Conservation (phyloP, 2,888 invertebrate species). For the Netelia melanura region DNA sequence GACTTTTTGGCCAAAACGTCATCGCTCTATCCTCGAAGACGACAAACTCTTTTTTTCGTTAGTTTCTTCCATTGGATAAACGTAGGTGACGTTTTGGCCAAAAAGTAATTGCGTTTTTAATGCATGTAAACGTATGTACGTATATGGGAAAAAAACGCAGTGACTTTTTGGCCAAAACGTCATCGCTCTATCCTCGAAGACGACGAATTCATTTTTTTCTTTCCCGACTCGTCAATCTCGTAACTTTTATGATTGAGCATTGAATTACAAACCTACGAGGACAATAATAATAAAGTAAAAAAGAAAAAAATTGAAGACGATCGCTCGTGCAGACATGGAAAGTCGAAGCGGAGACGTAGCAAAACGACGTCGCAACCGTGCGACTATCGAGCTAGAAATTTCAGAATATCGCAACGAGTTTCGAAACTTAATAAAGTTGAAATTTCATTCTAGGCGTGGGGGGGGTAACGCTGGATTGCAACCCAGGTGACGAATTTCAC, state of each 20-base stretch:
- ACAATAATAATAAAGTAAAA: no score
- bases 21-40: background rate
- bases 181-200: background rate
- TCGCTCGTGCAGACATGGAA: background rate
- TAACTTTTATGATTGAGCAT: background rate
- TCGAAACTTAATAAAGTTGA: conserved; percentile 25
- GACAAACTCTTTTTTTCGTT: background rate
- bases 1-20: no score
- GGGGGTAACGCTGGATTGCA: conserved; percentile 40
- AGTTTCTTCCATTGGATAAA: no score
- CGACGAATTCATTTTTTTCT: no score
- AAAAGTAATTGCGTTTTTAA: no score
- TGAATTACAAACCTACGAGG: background rate
- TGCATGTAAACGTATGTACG: no score
- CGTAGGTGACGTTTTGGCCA: no score
- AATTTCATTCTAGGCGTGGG: conserved; percentile 9
- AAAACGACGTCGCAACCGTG: background rate
- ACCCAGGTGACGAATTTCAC: conserved; percentile 59
- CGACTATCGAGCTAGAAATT: conserved; percentile 29
- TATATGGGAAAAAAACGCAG: no score
- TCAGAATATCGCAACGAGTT: conserved; percentile 49
- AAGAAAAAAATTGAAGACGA: background rate
- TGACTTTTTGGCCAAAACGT: no score
- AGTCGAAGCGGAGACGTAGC: background rate
- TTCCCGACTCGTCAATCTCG: background rate